Evolutionary conservation across 2,113 vertebrate species (phyloP).

Genomic region (Percina caprodes): DNA sequence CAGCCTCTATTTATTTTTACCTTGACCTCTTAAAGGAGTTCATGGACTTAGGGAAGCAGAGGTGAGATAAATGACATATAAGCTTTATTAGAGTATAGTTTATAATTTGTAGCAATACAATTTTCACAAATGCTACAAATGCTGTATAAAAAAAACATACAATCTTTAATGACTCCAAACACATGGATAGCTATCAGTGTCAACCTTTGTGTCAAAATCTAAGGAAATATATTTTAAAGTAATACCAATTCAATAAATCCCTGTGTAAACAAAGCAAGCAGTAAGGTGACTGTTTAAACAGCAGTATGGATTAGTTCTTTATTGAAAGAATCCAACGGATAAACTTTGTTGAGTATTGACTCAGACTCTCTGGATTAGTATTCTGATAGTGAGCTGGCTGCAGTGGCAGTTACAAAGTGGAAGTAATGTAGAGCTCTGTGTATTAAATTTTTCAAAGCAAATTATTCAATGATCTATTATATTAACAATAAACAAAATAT

Average conservation of each 20-base stretch:
- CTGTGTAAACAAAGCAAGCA: slow-evolving; percentile 49
- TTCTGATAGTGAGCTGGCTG: slow-evolving; percentile 36
- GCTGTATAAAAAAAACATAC: slow-evolving; percentile 6
- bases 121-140: slow-evolving; percentile 6
- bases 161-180: slow-evolving; percentile 10
- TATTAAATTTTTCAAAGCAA: slow-evolving; percentile 2
- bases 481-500: not conserved
- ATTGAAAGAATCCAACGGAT: slow-evolving; percentile 38
- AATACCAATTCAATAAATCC: slow-evolving; percentile 22
- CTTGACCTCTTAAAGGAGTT: slow-evolving; percentile 46
- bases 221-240: not conserved
- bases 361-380: slow-evolving; percentile 18
- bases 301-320: slow-evolving; percentile 43
- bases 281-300: slow-evolving; percentile 39
- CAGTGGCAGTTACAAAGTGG: slow-evolving; percentile 23
- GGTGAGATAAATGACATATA: not conserved
- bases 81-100: not conserved
- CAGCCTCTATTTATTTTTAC: slow-evolving; percentile 50
- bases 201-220: not conserved
- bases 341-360: slow-evolving; percentile 55
- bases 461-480: not conserved
- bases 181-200: not conserved
- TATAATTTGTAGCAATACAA: slow-evolving; percentile 4
- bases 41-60: not conserved
- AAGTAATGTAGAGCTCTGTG: slow-evolving; percentile 1